Conservation (phyloP, 2,113 vertebrate species). For the Oxyura jamaicensis region DNA sequence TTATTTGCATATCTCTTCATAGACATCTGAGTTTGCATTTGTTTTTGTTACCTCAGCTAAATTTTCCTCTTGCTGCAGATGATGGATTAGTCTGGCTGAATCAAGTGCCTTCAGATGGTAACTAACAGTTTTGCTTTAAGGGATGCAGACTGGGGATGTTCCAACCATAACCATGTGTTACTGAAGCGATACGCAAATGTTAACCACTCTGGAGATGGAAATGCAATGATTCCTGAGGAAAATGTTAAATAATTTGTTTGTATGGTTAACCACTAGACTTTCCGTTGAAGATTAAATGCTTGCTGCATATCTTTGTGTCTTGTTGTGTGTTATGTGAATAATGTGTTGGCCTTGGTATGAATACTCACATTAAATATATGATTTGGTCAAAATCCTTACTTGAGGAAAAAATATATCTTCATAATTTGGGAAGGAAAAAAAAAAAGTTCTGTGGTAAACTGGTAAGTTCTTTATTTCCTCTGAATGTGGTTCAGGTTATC, state of each 20-base stretch:
- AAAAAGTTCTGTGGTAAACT: background rate
- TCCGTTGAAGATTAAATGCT: conserved; percentile 46
- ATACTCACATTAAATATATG: background rate
- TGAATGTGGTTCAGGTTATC: background rate
- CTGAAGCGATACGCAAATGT: background rate
- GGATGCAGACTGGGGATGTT: background rate
- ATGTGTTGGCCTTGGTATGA: background rate
- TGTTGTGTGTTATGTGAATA: background rate
- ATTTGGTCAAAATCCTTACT: background rate
- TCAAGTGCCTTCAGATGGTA: background rate
- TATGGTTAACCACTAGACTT: conserved; percentile 59
- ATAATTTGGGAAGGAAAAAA: background rate
- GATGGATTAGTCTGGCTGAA: background rate
- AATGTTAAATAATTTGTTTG: conserved; percentile 62
- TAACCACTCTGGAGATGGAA: conserved; percentile 53
- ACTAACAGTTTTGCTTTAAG: background rate
- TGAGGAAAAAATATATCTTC: background rate
- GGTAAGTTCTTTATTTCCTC: background rate
- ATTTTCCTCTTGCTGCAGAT: background rate
- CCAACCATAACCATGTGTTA: conserved; percentile 29
- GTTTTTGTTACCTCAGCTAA: background rate
- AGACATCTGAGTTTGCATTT: background rate
- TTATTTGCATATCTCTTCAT: background rate
- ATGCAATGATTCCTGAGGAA: conserved; percentile 37
- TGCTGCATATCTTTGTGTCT: conserved; percentile 23